phyloP scores from a whole-genome alignment of 1,140 invertebrate genomes.

The Tetragnatha versicolor region DNA sequence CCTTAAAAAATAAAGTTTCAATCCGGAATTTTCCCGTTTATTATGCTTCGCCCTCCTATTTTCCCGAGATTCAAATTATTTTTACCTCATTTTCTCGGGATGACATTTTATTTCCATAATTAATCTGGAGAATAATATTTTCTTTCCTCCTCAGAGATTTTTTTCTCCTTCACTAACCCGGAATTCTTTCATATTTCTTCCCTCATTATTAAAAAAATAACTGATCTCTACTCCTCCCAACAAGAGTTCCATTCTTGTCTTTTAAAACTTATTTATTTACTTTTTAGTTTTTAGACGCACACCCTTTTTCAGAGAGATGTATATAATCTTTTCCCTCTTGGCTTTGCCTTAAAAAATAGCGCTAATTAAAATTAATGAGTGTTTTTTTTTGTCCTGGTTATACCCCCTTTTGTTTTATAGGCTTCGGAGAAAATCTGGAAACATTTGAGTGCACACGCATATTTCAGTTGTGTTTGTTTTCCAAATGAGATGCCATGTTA shows the following conservation, averaged over 20 bases:
- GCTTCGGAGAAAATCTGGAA: slow-evolving; percentile 3
- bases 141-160: no score
- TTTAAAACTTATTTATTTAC: slow-evolving; percentile 2
- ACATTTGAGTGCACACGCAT: neutral
- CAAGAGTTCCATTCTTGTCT: neutral
- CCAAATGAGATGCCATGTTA: no score
- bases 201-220: slow-evolving; percentile 9
- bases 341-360: neutral
- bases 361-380: slow-evolving; percentile 26
- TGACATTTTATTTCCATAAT: slow-evolving; percentile 17
- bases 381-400: slow-evolving; percentile 1
- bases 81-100: neutral
- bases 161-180: no score
- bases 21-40: no score
- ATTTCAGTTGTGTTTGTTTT: neutral
- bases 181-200: slow-evolving; percentile 11
- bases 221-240: neutral
- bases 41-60: no score
- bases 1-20: no score
- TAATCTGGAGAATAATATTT: no score
- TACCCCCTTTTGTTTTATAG: slow-evolving; percentile 5
- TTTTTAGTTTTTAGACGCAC: no score
- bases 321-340: slow-evolving; percentile 7
- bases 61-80: no score
- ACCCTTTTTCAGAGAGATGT: no score